Evolutionary conservation across 2,797 vertebrate species (phyloP).

Genomic region (Acrossocheilus wenchowensis): DNA sequence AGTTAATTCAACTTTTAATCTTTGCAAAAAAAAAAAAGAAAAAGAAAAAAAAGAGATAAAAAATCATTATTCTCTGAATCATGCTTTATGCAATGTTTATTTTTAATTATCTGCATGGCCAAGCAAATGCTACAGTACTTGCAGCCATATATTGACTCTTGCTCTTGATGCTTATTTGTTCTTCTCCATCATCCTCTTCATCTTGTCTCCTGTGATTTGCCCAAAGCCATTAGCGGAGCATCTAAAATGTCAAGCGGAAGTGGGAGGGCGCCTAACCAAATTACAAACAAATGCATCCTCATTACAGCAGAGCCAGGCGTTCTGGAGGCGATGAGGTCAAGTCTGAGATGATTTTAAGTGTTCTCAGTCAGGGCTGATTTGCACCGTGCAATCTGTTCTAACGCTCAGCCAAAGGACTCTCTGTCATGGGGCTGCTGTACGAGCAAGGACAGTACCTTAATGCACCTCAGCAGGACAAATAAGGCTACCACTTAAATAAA

Average conservation of each 20-base stretch:
- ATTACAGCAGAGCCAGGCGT: slow-evolving; percentile 60
- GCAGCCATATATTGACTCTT: neutral
- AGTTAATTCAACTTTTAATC: neutral
- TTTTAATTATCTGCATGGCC: neutral
- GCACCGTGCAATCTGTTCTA: slow-evolving; percentile 11
- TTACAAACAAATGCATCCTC: slow-evolving; percentile 70
- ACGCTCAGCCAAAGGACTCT: neutral
- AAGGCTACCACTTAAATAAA: neutral
- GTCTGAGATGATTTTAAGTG: slow-evolving; percentile 59
- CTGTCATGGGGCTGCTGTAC: neutral
- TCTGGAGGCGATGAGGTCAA: slow-evolving; percentile 63
- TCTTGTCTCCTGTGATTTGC: slow-evolving; percentile 32
- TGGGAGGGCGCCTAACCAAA: slow-evolving; percentile 66
- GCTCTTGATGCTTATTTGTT: neutral
- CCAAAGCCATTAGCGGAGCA: slow-evolving; percentile 64
- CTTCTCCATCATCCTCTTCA: slow-evolving; percentile 2
- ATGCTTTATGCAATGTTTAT: neutral
- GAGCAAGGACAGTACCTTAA: slow-evolving; percentile 1
- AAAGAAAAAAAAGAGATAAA: no score
- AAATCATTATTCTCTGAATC: neutral
- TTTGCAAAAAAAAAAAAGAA: neutral
- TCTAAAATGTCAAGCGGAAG: slow-evolving; percentile 63
- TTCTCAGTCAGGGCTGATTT: slow-evolving; percentile 53
- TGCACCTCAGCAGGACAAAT: neutral
- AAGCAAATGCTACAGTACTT: neutral